A percentile compares a stretch with the other conserved stretches of the same genome.
Conservation (phyloP, 2,797 vertebrate genomes). For the Lagodon rhomboides region DNA sequence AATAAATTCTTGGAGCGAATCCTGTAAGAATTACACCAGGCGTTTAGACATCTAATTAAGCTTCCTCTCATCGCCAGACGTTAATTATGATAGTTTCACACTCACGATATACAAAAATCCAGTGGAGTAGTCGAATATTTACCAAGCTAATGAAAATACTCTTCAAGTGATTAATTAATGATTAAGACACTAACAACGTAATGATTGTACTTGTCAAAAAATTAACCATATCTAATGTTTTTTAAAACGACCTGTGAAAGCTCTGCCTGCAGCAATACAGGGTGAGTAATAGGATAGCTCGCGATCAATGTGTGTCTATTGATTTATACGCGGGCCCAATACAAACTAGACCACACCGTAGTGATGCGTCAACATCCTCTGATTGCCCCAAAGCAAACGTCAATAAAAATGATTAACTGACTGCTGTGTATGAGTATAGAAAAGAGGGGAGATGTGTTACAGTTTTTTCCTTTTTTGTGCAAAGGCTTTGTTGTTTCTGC, state of each 20-base stretch:
- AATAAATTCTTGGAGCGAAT: constrained; percentile 66
- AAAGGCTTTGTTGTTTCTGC: constrained; percentile 23
- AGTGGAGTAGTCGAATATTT: constrained; percentile 41
- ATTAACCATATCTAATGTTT: constrained; percentile 30
- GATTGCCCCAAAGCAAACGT: constrained; percentile 68
- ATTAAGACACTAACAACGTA: constrained; percentile 1
- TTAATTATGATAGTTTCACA: constrained; percentile 31
- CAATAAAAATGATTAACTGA: constrained; percentile 74
- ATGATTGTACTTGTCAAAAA: constrained; percentile 15
- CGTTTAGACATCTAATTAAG: constrained; percentile 67
- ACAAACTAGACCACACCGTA: constrained; percentile 65
- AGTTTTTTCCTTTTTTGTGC: not conserved
- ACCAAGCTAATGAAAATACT: constrained; percentile 19
- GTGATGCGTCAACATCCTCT: constrained; percentile 67
- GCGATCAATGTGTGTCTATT: constrained; percentile 70
- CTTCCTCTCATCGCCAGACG: constrained; percentile 50
- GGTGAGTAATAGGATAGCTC: constrained; percentile 61
- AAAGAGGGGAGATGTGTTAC: constrained; percentile 35
- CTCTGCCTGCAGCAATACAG: constrained; percentile 38
- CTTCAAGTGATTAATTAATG: constrained; percentile 14
- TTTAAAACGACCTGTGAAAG: constrained; percentile 45
- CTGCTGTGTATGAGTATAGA: constrained; percentile 26
- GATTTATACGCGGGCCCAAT: constrained; percentile 66
- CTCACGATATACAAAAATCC: constrained; percentile 17
- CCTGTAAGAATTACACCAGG: constrained; percentile 45